These are phyloP conservation scores for Listronotus oregonensis DNA, from an alignment of 1,140 invertebrate species.

Conservation along the genomic window DNA sequence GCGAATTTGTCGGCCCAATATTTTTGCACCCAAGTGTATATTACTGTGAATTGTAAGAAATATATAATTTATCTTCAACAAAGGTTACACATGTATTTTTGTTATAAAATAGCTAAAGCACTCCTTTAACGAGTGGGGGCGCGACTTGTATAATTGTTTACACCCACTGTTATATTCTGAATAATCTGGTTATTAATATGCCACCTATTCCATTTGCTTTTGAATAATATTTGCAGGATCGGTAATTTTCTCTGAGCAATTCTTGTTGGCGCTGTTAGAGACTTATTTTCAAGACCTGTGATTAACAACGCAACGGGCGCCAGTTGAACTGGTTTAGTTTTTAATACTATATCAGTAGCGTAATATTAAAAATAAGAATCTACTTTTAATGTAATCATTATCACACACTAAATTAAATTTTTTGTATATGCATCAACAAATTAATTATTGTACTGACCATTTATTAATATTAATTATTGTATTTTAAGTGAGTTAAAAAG, in stretches of 20 bases:
- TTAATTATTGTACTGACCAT: too few relatives aligned
- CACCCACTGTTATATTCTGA: conserved; percentile 15
- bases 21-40: too few relatives aligned
- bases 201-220: conserved; percentile 14
- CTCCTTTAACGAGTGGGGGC: conserved; percentile 11
- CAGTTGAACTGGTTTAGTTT: conserved; percentile 3
- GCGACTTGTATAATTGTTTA: conserved; percentile 18
- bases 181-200: conserved; percentile 23
- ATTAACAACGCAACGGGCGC: background rate
- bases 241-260: conserved; percentile 9
- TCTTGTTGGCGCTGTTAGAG: conserved; percentile 10
- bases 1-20: too few relatives aligned
- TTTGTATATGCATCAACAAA: too few relatives aligned
- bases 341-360: background rate
- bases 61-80: too few relatives aligned
- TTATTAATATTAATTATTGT: too few relatives aligned
- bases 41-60: too few relatives aligned
- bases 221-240: conserved; percentile 2
- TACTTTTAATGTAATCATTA: too few relatives aligned
- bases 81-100: background rate
- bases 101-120: conserved; percentile 1
- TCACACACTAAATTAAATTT: too few relatives aligned
- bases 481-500: too few relatives aligned
- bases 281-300: conserved; percentile 2
- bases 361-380: too few relatives aligned